A percentile compares a stretch with the other conserved stretches of the same genome.
These are phyloP conservation scores for Peromyscus melanophrys DNA, from an alignment of 2,797 vertebrate species.

Conservation along the genomic window DNA sequence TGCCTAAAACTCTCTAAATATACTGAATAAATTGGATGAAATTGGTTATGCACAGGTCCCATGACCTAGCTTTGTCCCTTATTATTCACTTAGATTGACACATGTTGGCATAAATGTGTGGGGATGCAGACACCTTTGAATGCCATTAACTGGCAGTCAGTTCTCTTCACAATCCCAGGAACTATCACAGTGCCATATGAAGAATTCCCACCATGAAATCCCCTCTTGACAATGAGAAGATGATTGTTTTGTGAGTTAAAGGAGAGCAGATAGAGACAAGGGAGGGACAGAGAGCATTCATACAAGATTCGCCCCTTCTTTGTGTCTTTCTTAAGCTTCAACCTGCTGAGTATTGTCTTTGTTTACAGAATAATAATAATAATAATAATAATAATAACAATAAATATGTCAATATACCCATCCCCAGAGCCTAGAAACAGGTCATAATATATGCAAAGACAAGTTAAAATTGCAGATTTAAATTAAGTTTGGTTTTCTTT, in stretches of 20 bases:
- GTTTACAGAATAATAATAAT: background rate
- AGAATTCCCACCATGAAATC: background rate
- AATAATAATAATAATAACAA: background rate
- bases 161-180: constrained; percentile 9
- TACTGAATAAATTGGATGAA: background rate
- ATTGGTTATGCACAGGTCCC: background rate
- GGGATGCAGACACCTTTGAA: background rate
- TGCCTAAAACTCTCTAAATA: constrained; percentile 34
- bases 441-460: background rate
- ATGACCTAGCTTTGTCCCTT: background rate
- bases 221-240: background rate
- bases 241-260: background rate
- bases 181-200: background rate
- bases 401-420: background rate
- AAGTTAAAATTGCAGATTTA: background rate
- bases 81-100: background rate
- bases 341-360: background rate
- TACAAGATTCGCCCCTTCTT: background rate
- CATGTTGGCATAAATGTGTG: background rate
- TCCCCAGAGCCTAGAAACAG: background rate
- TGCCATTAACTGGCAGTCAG: background rate
- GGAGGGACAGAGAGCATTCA: background rate
- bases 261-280: background rate
- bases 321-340: constrained; percentile 2
- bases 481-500: background rate